Conservation (phyloP, 2,888 invertebrate genomes). For the Callyntrura sp. region DNA sequence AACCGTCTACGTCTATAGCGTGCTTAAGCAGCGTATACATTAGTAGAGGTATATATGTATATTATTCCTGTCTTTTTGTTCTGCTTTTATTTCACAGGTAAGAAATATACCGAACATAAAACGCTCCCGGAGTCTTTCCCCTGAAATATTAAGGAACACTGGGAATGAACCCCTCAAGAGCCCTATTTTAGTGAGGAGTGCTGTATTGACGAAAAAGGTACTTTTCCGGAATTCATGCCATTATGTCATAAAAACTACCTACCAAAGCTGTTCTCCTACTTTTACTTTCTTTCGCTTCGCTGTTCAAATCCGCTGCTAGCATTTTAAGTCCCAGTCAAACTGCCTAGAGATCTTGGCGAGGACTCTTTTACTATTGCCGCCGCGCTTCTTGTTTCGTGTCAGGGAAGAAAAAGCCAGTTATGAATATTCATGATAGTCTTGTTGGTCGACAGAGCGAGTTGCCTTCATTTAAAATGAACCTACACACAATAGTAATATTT, state of each 20-base stretch:
- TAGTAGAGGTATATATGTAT: neutral
- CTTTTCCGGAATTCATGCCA: neutral
- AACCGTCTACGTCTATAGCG: too few species aligned
- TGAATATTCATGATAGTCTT: neutral
- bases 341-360: too few species aligned
- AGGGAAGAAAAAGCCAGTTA: neutral
- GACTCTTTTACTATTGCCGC: too few species aligned
- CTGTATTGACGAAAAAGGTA: slow-evolving; percentile 64
- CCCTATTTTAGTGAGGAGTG: slow-evolving; percentile 77
- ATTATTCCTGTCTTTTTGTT: slow-evolving; percentile 11
- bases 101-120: slow-evolving; percentile 65
- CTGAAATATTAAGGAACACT: slow-evolving; percentile 80
- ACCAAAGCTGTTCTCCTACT: neutral
- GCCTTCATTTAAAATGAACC: too few species aligned
- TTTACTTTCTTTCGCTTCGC: slow-evolving; percentile 10
- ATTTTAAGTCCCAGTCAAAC: neutral
- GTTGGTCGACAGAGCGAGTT: too few species aligned
- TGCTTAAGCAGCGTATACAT: neutral
- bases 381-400: too few species aligned
- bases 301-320: neutral
- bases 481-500: too few species aligned
- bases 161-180: slow-evolving; percentile 74
- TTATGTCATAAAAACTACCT: neutral
- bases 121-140: slow-evolving; percentile 81
- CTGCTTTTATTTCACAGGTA: slow-evolving; percentile 35